These are phyloP conservation scores for Tachysurus vachellii DNA, from an alignment of 2,113 vertebrate species.

Conservation along the genomic window DNA sequence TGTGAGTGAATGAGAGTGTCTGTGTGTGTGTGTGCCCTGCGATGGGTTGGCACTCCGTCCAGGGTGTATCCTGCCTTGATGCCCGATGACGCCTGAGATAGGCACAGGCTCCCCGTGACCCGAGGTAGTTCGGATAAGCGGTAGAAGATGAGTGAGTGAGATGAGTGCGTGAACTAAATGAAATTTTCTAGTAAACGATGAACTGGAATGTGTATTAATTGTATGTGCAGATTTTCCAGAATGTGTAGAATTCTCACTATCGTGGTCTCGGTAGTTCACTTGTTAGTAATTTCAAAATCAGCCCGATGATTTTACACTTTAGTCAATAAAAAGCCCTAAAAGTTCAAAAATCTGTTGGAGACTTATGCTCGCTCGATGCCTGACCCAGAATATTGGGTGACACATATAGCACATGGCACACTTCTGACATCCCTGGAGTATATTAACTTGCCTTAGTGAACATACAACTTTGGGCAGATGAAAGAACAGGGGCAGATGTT, in stretches of 20 bases:
- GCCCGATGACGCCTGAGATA: too few species aligned
- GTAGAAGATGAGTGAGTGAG: too few species aligned
- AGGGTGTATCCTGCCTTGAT: too few species aligned
- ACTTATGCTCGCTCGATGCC: neutral
- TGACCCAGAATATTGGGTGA: conserved; percentile 38
- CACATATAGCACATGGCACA: conserved; percentile 43
- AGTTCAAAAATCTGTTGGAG: neutral
- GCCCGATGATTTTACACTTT: neutral
- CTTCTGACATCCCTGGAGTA: conserved; percentile 35
- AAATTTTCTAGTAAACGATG: too few species aligned
- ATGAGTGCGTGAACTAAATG: too few species aligned
- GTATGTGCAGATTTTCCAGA: neutral
- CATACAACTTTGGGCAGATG: neutral
- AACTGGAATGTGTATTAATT: neutral
- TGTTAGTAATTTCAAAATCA: neutral
- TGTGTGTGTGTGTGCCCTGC: too few species aligned
- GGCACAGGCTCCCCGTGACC: too few species aligned
- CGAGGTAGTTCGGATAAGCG: too few species aligned
- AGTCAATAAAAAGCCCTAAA: neutral
- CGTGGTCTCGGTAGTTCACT: neutral
- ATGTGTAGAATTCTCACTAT: neutral
- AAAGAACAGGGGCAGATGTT: conserved; percentile 7
- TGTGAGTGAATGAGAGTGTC: too few species aligned
- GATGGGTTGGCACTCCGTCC: too few species aligned
- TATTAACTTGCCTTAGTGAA: neutral